phyloP scores from a whole-genome alignment of 1,140 invertebrate species.

The Anthonomus grandis region DNA sequence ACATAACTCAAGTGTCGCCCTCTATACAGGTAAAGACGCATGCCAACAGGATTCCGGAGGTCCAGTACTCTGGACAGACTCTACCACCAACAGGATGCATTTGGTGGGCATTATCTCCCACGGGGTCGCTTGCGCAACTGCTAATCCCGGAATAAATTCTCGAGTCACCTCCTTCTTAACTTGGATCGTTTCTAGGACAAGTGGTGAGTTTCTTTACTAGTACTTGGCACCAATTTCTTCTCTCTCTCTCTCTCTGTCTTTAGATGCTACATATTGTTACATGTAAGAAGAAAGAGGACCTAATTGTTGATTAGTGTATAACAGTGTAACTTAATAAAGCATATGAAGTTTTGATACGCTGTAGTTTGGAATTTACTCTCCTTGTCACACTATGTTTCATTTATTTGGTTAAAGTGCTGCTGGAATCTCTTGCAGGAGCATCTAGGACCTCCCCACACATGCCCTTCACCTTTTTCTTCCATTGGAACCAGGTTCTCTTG shows the following conservation, averaged over 20 bases:
- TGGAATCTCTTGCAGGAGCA: too few relatives aligned
- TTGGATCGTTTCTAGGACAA: conserved; percentile 51
- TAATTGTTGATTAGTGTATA: too few relatives aligned
- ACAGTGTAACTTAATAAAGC: too few relatives aligned
- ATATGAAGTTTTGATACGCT: too few relatives aligned
- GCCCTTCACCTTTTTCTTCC: too few relatives aligned
- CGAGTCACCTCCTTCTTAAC: conserved; percentile 51
- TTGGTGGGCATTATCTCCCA: conserved; percentile 55
- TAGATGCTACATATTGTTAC: conserved; percentile 12
- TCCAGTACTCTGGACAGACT: conserved; percentile 18
- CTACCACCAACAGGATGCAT: conserved; percentile 41
- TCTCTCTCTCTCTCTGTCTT: neutral
- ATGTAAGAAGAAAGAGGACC: too few relatives aligned
- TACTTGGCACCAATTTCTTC: neutral
- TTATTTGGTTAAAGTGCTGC: too few relatives aligned
- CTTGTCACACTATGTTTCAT: too few relatives aligned
- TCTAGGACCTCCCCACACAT: too few relatives aligned
- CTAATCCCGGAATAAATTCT: conserved; percentile 54
- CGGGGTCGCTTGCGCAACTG: conserved; percentile 53
- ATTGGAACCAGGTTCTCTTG: too few relatives aligned
- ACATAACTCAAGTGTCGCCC: too few relatives aligned
- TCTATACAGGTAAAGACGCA: conserved; percentile 54
- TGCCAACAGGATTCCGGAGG: conserved; percentile 72
- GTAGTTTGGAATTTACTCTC: too few relatives aligned
- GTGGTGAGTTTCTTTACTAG: neutral